Evolutionary conservation across 2,888 invertebrate genomes (phyloP), one percentile per base, ranked within the genome.

Genomic region (Bimastos eiseni): DNA sequence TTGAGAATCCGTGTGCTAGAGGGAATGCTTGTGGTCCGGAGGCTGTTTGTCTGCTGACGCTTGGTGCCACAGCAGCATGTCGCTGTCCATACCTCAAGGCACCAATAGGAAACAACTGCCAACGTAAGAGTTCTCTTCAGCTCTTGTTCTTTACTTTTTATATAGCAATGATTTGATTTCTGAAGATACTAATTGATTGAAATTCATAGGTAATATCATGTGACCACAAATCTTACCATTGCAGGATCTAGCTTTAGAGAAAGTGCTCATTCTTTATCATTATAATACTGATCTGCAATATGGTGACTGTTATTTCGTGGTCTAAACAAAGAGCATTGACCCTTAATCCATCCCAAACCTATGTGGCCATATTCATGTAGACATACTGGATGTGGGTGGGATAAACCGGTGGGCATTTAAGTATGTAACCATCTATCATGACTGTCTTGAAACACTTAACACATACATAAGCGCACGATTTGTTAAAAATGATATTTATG

Each of bases 11-110:
- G 0, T 98, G 98, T 94, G 97, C 96, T 0, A 94, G 93, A 0
- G 96, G 97, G 93, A 96, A 97, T 93, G 98, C 97, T 17, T 98
- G 98, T 94, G 97, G 97, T 0, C 97, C 98, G 94, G 44, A 91
- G 8, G 92, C 92, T 44, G 96, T 98, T 5, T 98, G 98, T 94
- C 96, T 98, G 84, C 97, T 95, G 41, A 93, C 98, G 97, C 97
- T 92, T 70, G 92, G 93, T 88, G 89, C 96, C 92, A 95, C 95
- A 0, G 96, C 97, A 0, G 97, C 95, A 0, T 98, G 98, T 94
- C 97, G 97, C 30, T 98, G 98, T 94, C 98, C 98, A 0, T 98
- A 98, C 95, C 96, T 98, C 90, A 98, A 97, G 97, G 96, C 97
- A 86, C 95, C 98, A 44, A 96, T 96, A 91, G 97, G 97, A 94